A percentile compares a stretch with the other conserved stretches of the same genome.
Conservation (phyloP, 2,888 invertebrate genomes). For the Uloborus plumipes region DNA sequence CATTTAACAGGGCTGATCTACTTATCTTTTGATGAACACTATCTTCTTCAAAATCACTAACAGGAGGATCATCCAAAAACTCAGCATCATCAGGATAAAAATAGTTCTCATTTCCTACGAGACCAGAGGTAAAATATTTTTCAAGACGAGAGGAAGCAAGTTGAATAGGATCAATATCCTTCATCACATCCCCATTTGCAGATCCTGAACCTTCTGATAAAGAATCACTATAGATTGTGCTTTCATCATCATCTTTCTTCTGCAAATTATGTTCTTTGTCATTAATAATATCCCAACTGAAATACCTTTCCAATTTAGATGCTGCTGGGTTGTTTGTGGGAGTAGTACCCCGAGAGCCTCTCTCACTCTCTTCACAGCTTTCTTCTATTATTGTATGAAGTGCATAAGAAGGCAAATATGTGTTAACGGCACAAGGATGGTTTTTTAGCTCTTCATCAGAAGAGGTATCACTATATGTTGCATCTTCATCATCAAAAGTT, state of each 20-base stretch:
- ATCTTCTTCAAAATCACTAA: conserved; percentile 58
- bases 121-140: conserved; percentile 80
- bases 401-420: conserved; percentile 76
- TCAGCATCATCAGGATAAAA: conserved; percentile 66
- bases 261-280: conserved; percentile 24
- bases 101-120: conserved; percentile 63
- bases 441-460: conserved; percentile 57
- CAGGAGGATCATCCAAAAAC: conserved; percentile 52
- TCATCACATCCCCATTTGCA: conserved; percentile 83
- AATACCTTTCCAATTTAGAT: conserved; percentile 59
- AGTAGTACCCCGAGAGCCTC: conserved; percentile 46
- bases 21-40: conserved; percentile 52
- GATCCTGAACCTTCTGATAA: conserved; percentile 81
- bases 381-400: conserved; percentile 94
- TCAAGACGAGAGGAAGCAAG: conserved; percentile 87
- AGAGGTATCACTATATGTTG: conserved; percentile 45
- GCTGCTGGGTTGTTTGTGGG: conserved; percentile 48
- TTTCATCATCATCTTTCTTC: conserved; percentile 38
- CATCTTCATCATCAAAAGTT: conserved; percentile 58
- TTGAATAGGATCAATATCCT: conserved; percentile 78
- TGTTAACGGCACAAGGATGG: conserved; percentile 21
- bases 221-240: conserved; percentile 68
- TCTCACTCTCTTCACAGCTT: conserved; percentile 88
- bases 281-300: conserved; percentile 59
- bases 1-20: conserved; percentile 50